Percentiles rank a stretch among this genome's conserved stretches.
These are phyloP conservation scores for Blomia tropicalis DNA, from an alignment of 2,888 invertebrate species.

Conservation along the genomic window DNA sequence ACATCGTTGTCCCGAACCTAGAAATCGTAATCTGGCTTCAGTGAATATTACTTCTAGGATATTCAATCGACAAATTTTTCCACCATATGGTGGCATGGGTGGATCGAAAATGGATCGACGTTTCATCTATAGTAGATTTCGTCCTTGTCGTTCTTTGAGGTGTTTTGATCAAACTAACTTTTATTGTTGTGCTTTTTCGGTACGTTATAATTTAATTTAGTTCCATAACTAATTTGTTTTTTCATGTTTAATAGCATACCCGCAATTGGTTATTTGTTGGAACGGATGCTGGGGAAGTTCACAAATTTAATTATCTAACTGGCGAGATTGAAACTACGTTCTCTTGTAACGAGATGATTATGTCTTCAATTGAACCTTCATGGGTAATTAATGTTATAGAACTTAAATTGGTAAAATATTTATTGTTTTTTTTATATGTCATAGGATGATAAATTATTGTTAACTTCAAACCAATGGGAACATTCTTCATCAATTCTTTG, in stretches of 20 bases:
- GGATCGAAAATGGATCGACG: conserved; percentile 55
- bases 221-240: neutral
- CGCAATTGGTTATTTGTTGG: conserved; percentile 61
- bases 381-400: no score
- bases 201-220: conserved; percentile 32
- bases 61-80: conserved; percentile 42
- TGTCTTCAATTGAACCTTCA: conserved; percentile 48
- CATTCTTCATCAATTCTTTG: conserved; percentile 65
- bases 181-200: conserved; percentile 53
- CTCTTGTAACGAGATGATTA: conserved; percentile 68
- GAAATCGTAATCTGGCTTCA: conserved; percentile 48
- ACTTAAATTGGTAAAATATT: conserved; percentile 10
- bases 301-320: conserved; percentile 65
- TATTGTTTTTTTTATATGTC: conserved; percentile 24
- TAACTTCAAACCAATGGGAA: conserved; percentile 73
- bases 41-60: conserved; percentile 54
- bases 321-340: conserved; percentile 51
- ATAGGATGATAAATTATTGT: conserved; percentile 53
- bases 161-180: conserved; percentile 46
- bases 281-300: conserved; percentile 74
- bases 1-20: conserved; percentile 85
- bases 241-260: conserved; percentile 27
- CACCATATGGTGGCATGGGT: conserved; percentile 39
- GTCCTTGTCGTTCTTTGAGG: conserved; percentile 55
- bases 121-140: conserved; percentile 65